Base-by-base conservation (phyloP, 37 sponge, comb jelly and placozoan species). In the Ianthella basta region DNA sequence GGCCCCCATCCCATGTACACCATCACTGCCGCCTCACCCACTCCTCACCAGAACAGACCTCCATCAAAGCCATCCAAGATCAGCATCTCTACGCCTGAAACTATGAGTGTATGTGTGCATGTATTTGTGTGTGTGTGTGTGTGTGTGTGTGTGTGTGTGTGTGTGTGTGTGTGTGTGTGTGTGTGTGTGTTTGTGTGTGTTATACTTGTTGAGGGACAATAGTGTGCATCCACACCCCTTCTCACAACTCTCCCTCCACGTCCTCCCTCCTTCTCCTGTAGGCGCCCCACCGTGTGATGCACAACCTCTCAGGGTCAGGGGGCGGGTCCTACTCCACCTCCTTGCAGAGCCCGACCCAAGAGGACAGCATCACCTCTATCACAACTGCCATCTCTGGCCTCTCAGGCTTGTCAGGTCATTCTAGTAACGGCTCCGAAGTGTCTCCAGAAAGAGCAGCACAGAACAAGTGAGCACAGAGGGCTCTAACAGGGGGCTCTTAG, bases 371-470 rank as follows among this genome's bases (percentile, higher is more conserved):
- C 12, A 34, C 73, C 73, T 72, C 73, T 23, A 72, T 72, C 39
- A 34, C 73, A 14, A n/a, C n/a, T n/a, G 73, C 32, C 14, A 33
- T 40, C 73, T 72, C 73, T 38, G 73, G 37, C 14, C 16, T 72
- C 41, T 72, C 73, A 37, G 39, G 73, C 25, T 14, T 66, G 25
- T 66, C 68, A n/a, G n/a, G n/a, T n/a, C n/a, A n/a, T n/a, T n/a
- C n/a, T 29, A 72, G 14, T 72, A 40, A 40, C 8, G 19, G 14
- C 20, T 33, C 73, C 36, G 73, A 72, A 12, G 16, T 38, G 16
- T 72, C 73, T 34, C 73, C 73, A 38, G 73, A 72, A 40, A 72
- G 39, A 33, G 36, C 41, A 34, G 73, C 73, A 15, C 73, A 72
- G 19, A 37, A 8, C 39, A 72, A 33, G 73, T 72, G 36, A 37